Conservation (phyloP, 2,113 vertebrate genomes). For the Notechis scutatus region DNA sequence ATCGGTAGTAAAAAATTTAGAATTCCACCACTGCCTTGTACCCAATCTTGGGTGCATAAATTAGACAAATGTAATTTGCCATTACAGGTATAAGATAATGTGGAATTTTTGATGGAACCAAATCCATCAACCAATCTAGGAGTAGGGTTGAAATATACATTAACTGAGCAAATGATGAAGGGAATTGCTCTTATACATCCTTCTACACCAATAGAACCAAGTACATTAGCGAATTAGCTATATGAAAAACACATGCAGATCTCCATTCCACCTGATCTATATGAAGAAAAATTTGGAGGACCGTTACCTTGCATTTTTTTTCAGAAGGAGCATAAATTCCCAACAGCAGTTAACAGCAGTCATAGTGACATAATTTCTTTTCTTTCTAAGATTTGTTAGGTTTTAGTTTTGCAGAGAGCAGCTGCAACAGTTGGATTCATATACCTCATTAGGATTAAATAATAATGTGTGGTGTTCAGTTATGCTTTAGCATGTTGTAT, state of each 20-base stretch:
- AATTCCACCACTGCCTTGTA: no score
- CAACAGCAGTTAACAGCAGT: neutral
- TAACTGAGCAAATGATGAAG: neutral
- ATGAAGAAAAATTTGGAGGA: neutral
- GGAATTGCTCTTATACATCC: neutral
- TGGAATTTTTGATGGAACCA: neutral
- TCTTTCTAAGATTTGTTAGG: neutral
- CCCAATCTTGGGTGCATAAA: neutral
- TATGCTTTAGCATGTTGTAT: neutral
- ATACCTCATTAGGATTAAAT: neutral
- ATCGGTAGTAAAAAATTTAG: no score
- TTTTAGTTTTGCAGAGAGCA: neutral
- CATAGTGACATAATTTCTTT: neutral
- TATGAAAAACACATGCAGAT: neutral
- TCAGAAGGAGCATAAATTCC: neutral
- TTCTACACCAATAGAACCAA: conserved; percentile 31
- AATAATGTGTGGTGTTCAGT: neutral
- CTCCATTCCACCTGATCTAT: neutral
- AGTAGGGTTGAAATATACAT: neutral
- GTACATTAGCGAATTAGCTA: conserved; percentile 27
- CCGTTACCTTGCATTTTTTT: neutral
- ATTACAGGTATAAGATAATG: neutral
- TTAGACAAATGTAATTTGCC: neutral
- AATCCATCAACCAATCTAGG: neutral
- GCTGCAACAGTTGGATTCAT: neutral